Conservation (phyloP, 2,797 vertebrate genomes). For the Rhabdophis nuchalis region DNA sequence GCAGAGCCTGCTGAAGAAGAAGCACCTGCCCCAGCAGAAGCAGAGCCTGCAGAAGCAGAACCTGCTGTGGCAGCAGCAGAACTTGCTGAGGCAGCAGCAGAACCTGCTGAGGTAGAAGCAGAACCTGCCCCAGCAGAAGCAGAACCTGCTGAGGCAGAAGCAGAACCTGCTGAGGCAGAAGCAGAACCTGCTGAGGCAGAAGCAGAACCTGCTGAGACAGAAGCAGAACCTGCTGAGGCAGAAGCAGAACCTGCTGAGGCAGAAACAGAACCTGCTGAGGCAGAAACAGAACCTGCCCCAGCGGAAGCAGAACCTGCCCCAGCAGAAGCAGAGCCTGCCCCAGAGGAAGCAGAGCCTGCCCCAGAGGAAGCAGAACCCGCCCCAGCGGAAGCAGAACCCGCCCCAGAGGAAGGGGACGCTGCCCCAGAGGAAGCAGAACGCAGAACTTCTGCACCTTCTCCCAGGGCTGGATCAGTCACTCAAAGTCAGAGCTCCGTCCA, state of each 20-base stretch:
- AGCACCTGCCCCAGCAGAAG: background rate
- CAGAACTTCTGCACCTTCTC: slow-evolving; percentile 17
- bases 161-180: background rate
- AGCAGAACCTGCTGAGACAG: background rate
- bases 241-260: background rate
- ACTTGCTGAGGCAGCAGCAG: background rate
- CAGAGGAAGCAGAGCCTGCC: background rate
- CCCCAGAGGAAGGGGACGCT: background rate
- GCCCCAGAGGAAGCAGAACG: background rate
- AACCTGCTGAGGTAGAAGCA: background rate
- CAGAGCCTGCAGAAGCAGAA: background rate
- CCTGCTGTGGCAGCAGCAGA: too few species aligned
- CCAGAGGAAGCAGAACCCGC: background rate
- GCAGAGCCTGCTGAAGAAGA: background rate
- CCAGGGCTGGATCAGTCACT: background rate
- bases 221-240: background rate
- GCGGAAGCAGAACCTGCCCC: background rate
- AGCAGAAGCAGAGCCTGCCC: background rate
- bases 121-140: background rate
- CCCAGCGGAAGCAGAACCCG: background rate
- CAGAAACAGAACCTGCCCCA: background rate
- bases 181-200: background rate
- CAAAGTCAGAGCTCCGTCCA: slow-evolving; percentile 14
- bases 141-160: background rate
- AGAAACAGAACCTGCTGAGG: background rate